Base-by-base conservation (phyloP, 2,113 vertebrate species). In the Piprites chloris region DNA sequence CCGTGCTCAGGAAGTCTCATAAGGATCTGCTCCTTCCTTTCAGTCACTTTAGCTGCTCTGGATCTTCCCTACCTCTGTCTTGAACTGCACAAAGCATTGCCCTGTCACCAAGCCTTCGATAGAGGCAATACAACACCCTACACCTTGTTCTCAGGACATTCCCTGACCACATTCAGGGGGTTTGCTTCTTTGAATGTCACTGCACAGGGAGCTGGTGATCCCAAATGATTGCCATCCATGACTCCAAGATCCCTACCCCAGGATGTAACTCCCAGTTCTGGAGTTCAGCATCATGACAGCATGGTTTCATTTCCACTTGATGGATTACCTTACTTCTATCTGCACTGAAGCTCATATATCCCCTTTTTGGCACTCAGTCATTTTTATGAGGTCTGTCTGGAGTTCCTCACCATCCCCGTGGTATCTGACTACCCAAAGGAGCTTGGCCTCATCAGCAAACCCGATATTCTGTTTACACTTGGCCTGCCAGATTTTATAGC, bases 321-420 rank as follows among this genome's bases (percentile, higher is more conserved):
- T 71, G 53, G 49, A 90, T 83, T 91, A 50, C 68, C 1, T 4
- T 13, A 16, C 30, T 7, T 72, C 86, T 93, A 75, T 72, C 90
- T 73, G 44, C 0, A 1, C 14, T 66, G 82, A 41, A 59, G 61
- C 33, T 81, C 2, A 0, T 44, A 27, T 71, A 61, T 8, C 72
- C 22, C 0, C 1, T 35, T 86, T 87, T 50, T 81, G 61, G 81
- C 59, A 71, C 68, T 90, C 42, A 67, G 59, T 37, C 76, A 89
- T 84, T 93, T 96, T 93, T 81, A 93, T 47, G 91, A 90, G 73
- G 47, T 86, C 56, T 85, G 85, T 75, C 88, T 92, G 89, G 72
- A 89, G 79, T 63, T 71, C 47, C 24, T 95, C 79, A 89, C 35
- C 30, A 33, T 59, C 47, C 4, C 3, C 3, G 1, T 52, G 65